Evolutionary conservation across 1,140 invertebrate species (phyloP).

Genomic region (Drosophila saltans): DNA sequence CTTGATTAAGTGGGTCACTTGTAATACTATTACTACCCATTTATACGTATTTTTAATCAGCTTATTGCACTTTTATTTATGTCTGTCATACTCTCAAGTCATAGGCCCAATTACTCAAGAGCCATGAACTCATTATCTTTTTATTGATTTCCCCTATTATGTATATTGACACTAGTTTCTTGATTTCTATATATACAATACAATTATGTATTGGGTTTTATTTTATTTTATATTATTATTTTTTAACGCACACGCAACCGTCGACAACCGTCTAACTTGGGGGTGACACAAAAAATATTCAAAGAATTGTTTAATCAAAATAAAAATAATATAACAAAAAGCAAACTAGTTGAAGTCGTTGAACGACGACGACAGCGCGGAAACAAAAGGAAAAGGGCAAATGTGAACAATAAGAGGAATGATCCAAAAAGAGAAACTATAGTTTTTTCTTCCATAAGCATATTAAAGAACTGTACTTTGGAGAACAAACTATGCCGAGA

Average conservation of each 20-base stretch:
- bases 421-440: conserved; percentile 25
- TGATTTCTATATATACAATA: conserved; percentile 18
- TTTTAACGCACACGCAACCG: conserved; percentile 20
- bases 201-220: conserved; percentile 22
- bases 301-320: conserved; percentile 58
- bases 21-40: neutral
- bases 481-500: conserved; percentile 22
- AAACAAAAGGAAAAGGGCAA: conserved; percentile 27
- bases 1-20: conserved; percentile 31
- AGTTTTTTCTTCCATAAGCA: conserved; percentile 1
- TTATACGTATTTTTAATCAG: conserved; percentile 39
- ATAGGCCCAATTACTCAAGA: conserved; percentile 47
- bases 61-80: conserved; percentile 48
- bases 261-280: conserved; percentile 34
- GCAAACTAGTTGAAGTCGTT: conserved; percentile 48
- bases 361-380: conserved; percentile 21
- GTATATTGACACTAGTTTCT: conserved; percentile 1
- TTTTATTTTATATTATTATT: neutral
- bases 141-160: conserved; percentile 35
- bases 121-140: conserved; percentile 51
- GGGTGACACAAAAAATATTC: conserved; percentile 19
- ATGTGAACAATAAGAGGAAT: conserved; percentile 22
- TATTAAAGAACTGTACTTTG: conserved; percentile 18
- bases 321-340: conserved; percentile 34
- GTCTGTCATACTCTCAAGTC: conserved; percentile 41